phyloP scores from a whole-genome alignment of 2,888 invertebrate species.

The Calliopum simillimum region DNA sequence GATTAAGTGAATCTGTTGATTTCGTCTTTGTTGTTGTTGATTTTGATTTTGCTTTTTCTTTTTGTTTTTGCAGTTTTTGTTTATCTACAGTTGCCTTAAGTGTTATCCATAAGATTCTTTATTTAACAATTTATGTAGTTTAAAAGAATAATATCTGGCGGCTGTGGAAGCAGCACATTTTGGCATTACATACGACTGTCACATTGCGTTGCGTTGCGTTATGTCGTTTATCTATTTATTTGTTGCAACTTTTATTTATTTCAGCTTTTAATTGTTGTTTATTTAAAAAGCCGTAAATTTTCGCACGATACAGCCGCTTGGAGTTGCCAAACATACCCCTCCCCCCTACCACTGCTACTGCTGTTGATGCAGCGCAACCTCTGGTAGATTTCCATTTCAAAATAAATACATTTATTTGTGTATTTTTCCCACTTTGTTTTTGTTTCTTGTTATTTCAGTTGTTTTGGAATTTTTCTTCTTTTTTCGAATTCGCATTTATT shows the following conservation, averaged over 20 bases:
- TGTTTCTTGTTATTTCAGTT: too few relatives aligned
- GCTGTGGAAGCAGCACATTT: slow-evolving; percentile 8
- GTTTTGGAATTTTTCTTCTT: not conserved
- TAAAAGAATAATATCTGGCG: slow-evolving; percentile 3
- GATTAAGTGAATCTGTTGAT: slow-evolving; percentile 15
- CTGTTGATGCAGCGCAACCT: not conserved
- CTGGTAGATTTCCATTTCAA: slow-evolving; percentile 33
- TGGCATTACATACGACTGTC: not conserved
- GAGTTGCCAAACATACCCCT: not conserved
- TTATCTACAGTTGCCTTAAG: slow-evolving; percentile 17
- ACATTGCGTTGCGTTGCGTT: not conserved
- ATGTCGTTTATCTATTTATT: slow-evolving; percentile 19
- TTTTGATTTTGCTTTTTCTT: not conserved
- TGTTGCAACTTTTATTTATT: slow-evolving; percentile 17
- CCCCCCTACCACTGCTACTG: not conserved
- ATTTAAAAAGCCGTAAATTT: slow-evolving; percentile 34
- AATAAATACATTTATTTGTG: slow-evolving; percentile 27
- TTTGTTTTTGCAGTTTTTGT: not conserved
- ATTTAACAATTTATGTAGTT: slow-evolving; percentile 10
- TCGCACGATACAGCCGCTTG: not conserved
- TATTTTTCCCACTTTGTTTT: slow-evolving; percentile 14
- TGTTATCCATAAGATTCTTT: slow-evolving; percentile 8
- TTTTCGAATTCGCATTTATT: slow-evolving; percentile 22
- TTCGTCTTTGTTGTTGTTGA: slow-evolving; percentile 1
- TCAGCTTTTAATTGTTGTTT: slow-evolving; percentile 30